phyloP scores from a whole-genome alignment of 2,113 vertebrate genomes.

The Cryptomyrus ogoouensis region DNA sequence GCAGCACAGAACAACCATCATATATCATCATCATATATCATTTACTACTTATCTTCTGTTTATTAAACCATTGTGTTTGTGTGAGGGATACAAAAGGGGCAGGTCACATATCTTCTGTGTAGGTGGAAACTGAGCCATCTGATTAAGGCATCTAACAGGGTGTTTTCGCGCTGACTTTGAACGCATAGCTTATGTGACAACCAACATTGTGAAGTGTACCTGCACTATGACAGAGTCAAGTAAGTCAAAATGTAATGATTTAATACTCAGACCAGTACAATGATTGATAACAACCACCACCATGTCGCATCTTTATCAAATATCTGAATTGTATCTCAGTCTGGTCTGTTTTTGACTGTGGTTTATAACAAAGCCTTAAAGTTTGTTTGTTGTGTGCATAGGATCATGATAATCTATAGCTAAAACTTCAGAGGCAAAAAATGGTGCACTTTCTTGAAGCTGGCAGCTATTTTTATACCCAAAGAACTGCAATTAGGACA shows the following conservation, averaged over 20 bases:
- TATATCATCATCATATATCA: not conserved
- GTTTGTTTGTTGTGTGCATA: not conserved
- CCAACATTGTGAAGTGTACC: not conserved
- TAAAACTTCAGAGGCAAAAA: conserved; percentile 4
- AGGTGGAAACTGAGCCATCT: not conserved
- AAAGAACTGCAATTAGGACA: conserved; percentile 53
- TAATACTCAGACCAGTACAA: not conserved
- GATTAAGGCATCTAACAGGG: not conserved
- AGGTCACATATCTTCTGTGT: not conserved
- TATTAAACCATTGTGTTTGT: not conserved
- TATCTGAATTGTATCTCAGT: not conserved
- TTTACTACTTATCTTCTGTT: not conserved
- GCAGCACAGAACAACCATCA: not conserved
- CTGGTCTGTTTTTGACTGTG: not conserved
- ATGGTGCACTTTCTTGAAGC: not conserved
- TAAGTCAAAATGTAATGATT: not conserved
- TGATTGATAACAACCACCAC: not conserved
- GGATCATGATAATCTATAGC: not conserved
- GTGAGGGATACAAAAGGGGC: not conserved
- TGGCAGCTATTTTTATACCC: conserved; percentile 51
- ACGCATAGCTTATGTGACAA: not conserved
- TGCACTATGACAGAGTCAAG: not conserved
- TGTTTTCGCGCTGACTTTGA: not conserved
- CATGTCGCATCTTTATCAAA: not conserved
- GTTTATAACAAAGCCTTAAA: not conserved